These are phyloP conservation scores for Bothrops jararaca DNA, from an alignment of 2,113 vertebrate genomes.

Conservation along the genomic window DNA sequence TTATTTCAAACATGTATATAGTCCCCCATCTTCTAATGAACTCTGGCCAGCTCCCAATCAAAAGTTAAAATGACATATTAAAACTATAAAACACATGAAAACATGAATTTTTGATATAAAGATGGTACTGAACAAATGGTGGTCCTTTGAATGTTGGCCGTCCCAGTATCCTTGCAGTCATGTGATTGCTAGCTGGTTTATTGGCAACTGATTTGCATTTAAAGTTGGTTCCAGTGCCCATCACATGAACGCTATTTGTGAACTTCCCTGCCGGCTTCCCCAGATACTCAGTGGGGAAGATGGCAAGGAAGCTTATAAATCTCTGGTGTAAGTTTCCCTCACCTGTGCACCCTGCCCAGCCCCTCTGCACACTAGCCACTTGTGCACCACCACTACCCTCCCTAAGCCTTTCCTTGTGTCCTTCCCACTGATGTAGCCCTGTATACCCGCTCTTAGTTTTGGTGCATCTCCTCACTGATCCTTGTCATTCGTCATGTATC, in stretches of 20 bases:
- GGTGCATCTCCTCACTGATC: not conserved
- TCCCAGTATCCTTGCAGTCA: not conserved
- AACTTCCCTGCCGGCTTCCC: not conserved
- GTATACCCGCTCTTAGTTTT: not conserved
- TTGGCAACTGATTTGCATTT: not conserved
- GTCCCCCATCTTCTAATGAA: not conserved
- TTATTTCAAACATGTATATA: not conserved
- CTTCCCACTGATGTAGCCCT: not conserved
- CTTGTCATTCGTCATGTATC: not conserved
- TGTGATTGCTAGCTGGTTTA: not conserved
- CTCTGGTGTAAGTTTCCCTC: not conserved
- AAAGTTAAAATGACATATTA: not conserved
- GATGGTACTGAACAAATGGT: not conserved
- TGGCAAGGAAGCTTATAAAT: not conserved
- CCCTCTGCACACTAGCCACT: not conserved
- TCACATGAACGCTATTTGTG: not conserved
- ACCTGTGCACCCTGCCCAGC: not conserved
- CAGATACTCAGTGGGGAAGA: not conserved
- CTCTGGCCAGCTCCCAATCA: not conserved
- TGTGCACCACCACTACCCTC: not conserved
- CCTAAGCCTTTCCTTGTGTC: not conserved
- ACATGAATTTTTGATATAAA: not conserved
- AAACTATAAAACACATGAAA: not conserved
- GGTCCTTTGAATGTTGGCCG: not conserved
- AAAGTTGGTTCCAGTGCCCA: not conserved